Base-by-base conservation (phyloP, 2,888 invertebrate species). In the Archaeoteleia sp. region DNA sequence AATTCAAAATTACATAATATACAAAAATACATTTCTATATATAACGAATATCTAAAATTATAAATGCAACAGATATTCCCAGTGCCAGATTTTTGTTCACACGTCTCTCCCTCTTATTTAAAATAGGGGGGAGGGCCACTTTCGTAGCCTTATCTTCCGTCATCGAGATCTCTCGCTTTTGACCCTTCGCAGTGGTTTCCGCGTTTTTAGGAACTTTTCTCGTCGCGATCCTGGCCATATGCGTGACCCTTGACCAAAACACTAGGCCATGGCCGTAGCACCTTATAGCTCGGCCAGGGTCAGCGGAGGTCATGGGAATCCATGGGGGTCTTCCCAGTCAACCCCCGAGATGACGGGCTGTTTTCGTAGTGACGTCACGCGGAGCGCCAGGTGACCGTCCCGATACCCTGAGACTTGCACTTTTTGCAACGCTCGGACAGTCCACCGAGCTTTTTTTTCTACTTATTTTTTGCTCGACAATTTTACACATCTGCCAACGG, bases 261-360 rank as follows among this genome's bases (percentile, higher is more conserved):
- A 70, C n/a, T n/a, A n/a, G n/a, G n/a, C n/a, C n/a, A n/a, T n/a
- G n/a, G n/a, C n/a, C n/a, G 58, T 68, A 67, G 51, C 73, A 77
- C 78, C 76, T 78, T 76, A 73, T 61, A 58, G 72, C 53, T 23
- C 69, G 63, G 65, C 58, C 65, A 71, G 71, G 82, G 82, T 80
- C 83, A 75, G 69, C 25, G 29, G 75, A 73, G 83, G 80, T 81
- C 83, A 84, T 84, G 84, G 84, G 84, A 84, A 84, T 82, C 76
- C 83, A 76, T 83, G 84, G 84, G 84, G 84, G 84, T 84, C 67
- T 46, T 17, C 65, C 53, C 15, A 7, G 32, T 10, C 57, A 39
- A 14, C 20, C 39, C 63, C 32, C 49, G 15, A 43, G 15, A 43
- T 65, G 69, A 67, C 71, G 51, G 62, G 61, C 63, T 67, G 65